Base-by-base conservation (phyloP, 2,113 vertebrate species). In the Oreochromis spilurus region DNA sequence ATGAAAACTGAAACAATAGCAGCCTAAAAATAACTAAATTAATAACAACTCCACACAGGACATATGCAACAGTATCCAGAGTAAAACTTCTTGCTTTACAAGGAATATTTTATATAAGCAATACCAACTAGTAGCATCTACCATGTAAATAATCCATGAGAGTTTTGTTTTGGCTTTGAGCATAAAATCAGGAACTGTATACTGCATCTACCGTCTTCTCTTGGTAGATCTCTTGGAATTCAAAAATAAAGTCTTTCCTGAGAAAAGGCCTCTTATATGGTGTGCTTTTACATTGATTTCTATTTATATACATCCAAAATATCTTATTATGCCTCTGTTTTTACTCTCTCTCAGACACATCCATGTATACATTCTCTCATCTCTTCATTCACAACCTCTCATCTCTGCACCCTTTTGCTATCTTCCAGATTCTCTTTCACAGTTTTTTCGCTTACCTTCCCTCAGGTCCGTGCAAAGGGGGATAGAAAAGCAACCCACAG, bases 371-470 rank as follows among this genome's bases (percentile, higher is more conserved):
- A 45, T 43, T 10, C 36, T 6, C 12, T 17, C 72, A n/a, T 48
- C 29, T 40, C 17, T 13, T 60, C 40, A 58, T 60, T 87, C 48
- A 26, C 26, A 88, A 10, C 34, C 57, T 83, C 65, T 77, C 62
- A 65, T 62, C 70, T 81, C 83, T 79, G 75, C 36, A 11, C 10
- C 17, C 67, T 43, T 88, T 84, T 26, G 26, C 77, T 53, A 36
- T 85, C 82, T 62, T 54, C 60, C 70, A 67, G 78, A 60, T 13
- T 85, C 65, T 79, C 78, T 79, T 67, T 89, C 67, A 87, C 80
- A 77, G 88, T 90, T 88, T 92, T 87, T 88, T 81, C 91, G 2
- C 84, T 86, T 85, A 87, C 88, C 86, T 90, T 55, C 79, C 70
- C 29, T 62, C 79, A 88, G 43, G 91, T 92, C 79, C 43, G 72